Conservation (phyloP, 2,888 invertebrate genomes). For the Tetheella fluctuosa region DNA sequence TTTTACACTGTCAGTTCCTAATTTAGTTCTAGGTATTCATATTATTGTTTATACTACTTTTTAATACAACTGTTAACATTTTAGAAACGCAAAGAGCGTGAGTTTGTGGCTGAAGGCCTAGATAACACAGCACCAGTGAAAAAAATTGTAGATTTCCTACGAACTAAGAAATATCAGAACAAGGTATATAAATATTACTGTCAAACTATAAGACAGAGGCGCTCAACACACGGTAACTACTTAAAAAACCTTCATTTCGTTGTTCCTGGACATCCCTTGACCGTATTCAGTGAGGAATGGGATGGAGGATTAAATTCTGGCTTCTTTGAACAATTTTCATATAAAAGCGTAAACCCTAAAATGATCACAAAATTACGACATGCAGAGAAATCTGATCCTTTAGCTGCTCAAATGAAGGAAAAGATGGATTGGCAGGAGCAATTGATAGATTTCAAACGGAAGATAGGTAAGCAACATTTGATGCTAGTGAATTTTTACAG, state of each 20-base stretch:
- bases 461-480: conserved; percentile 42
- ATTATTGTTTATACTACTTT: no score
- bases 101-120: conserved; percentile 49
- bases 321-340: conserved; percentile 66
- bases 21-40: no score
- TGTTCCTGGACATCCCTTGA: conserved; percentile 59
- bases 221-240: conserved; percentile 19
- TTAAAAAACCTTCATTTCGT: conserved; percentile 44
- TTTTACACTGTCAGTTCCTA: no score
- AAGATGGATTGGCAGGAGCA: conserved; percentile 59
- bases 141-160: conserved; percentile 54
- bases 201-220: conserved; percentile 49
- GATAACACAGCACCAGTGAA: conserved; percentile 58
- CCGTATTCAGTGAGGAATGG: conserved; percentile 64
- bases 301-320: conserved; percentile 62
- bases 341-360: conserved; percentile 64
- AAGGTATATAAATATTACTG: conserved; percentile 54
- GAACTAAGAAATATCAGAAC: conserved; percentile 39
- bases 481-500: no score
- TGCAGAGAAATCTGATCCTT: conserved; percentile 58
- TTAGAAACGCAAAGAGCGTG: conserved; percentile 36
- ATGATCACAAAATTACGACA: conserved; percentile 55
- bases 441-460: conserved; percentile 28
- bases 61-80: conserved; percentile 18
- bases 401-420: conserved; percentile 53